Base-by-base conservation (phyloP, 2,113 vertebrate genomes). In the Tautogolabrus adspersus region DNA sequence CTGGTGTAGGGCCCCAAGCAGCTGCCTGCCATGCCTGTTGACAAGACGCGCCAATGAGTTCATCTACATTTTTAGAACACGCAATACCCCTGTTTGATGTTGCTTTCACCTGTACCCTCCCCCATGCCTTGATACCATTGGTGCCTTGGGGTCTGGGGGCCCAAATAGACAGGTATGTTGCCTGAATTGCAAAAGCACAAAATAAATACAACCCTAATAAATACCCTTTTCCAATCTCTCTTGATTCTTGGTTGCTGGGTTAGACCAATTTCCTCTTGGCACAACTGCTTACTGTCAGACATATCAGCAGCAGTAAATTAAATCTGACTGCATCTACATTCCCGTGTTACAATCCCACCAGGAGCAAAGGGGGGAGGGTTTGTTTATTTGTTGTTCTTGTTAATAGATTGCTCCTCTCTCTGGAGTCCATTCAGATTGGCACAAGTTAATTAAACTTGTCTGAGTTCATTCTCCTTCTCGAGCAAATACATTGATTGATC, bases 361-460 rank as follows among this genome's bases (percentile, higher is more conserved):
- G 73, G n/a, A 66, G 40, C 37, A 37, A 21, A 18, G 21, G 26
- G 22, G 46, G 44, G 42, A 62, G 42, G 46, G 71, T 77, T 46
- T 78, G 66, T 75, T 76, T 85, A 52, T 75, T 79, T 87, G 66
- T 87, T 86, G 72, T 44, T 72, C 55, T 72, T 79, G 81, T 46
- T 89, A 84, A 89, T 87, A 74, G 75, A 81, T 81, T 84, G 59
- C 59, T 21, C 13, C 15, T 67, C 40, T 74, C 80, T 84, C 73
- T 69, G 23, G 75, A 85, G 83, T 74, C 58, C 49, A 57, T 77
- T 89, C 72, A 77, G 68, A 80, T 63, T 83, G 54, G 85, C 56
- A 38, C 44, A 73, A 77, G 67, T 84, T 89, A 82, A 91, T 90
- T 84, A 78, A 78, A 78, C 21, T 47, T 78, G 71, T 67, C 34